Evolutionary conservation across 64 coral and sea anemone species (phyloP), one percentile per base, ranked within the genome.

Genomic region (Montipora sp.): DNA sequence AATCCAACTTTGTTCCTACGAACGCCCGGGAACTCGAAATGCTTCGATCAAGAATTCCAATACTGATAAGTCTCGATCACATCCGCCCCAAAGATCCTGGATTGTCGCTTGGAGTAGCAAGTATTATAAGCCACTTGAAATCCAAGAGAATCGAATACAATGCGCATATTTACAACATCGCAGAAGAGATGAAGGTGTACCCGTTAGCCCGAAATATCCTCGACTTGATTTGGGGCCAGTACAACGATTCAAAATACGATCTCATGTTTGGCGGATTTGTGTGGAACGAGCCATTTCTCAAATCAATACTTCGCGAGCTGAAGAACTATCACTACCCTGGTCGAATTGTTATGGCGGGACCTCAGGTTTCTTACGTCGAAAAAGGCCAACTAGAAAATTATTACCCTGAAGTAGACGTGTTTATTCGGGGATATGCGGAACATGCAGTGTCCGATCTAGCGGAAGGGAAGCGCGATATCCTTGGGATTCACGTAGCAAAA

Each of bases 401-500:
- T 21, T 89, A 89, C 58, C 67, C 87, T 19, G 71, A 75, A 5
- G 87, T 14, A 1, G 87, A 89, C 44, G 70, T 78, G 4, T 89
- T 89, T 18, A 89, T 89, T 8, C 87, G 87, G 3, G 87, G 87
- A 7, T 89, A 89, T 77, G 87, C 87, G 3, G 87, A 89, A 61
- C 22, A 77, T 8, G 87, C 75, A 1, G 75, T 89, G 70, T 47
- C 57, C 3, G 75, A 89, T 24, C 47, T 89, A 44, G 71, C 87
- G 7, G 73, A 89, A 77, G 69, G 73, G 27, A 89, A 89, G 23
- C 15, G 78, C 5, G 49, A 75, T 75, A 78, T 78, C 3, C 5
- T 76, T 60, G 87, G 87, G 3, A 75, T 78, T 19, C 87, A 89
- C 36, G 51, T 76, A 22, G 75, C 20, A 8, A 60, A 51, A 20